Evolutionary conservation across 2,113 vertebrate genomes (phyloP), one percentile per base, ranked within the genome.

Genomic region (Crotalus horridus): DNA sequence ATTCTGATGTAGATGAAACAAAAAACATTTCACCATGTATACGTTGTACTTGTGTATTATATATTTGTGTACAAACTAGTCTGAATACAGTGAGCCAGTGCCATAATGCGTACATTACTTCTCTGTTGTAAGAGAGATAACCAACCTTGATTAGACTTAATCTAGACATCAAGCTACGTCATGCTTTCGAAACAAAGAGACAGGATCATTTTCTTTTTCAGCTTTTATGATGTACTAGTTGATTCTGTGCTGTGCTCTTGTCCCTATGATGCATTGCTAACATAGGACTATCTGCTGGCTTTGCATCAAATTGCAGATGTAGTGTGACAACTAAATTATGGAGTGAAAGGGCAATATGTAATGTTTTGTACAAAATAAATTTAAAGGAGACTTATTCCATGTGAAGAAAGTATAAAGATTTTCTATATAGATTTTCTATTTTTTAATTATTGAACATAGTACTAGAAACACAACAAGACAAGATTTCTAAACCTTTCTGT

Each of bases 1-100:
- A 92, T 94, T 87, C 74, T 86, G 94, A 93, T 96, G 93, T 96
- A 93, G 95, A 95, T 92, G 94, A 96, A 96, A 95, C 94, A 95
- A 55, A 88, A 86, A 89, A 88, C 58, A 88, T 23, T 69, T 33
- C 48, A 61, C 24, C 33, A 61, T 61, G 21, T 86, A 59, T 58
- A 58, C 0, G 8, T 10, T 39, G n/a, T 89, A 39, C 10, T 21
- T 58, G 9, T 43, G 54, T 39, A 39, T 81, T 43, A 21, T 33
- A n/a, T 24, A 33, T 94, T 95, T 93, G 95, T 96, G 74, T 91
- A 93, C 87, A 93, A 93, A 96, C 51, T 24, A 4, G 93, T 95
- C 9, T 0, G 93, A 88, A 58, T 43, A 58, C 3, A 29, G 87
- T 94, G 91, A 95, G 94, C 88, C 95, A 95, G 94, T 94, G 94